A percentile compares a stretch with the other conserved stretches of the same genome.
Conservation (phyloP, 2,113 vertebrate species). For the Alaudala cheleensis region DNA sequence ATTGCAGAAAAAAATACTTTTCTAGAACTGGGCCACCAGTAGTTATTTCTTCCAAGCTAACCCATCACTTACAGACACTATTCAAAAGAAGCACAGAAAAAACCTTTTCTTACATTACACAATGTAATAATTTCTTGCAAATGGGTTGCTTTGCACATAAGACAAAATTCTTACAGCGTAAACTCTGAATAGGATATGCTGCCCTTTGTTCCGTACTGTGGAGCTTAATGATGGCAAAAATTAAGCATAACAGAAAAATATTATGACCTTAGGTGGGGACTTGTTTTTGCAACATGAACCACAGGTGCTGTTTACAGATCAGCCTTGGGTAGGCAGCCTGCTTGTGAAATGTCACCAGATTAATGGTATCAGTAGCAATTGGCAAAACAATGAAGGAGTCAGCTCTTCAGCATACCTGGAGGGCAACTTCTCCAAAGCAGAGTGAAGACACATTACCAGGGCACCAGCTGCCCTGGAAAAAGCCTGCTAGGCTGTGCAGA, state of each 20-base stretch:
- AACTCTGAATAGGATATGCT: not conserved
- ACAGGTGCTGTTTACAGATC: not conserved
- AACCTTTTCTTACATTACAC: not conserved
- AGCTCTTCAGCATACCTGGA: not conserved
- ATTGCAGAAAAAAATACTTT: not conserved
- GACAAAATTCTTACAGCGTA: not conserved
- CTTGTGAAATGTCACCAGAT: not conserved
- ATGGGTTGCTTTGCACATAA: not conserved
- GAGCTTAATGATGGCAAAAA: not conserved
- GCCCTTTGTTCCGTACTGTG: not conserved
- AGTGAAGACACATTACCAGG: not conserved
- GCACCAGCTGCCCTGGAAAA: not conserved
- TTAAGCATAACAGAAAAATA: not conserved
- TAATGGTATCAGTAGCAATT: not conserved
- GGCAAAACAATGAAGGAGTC: not conserved
- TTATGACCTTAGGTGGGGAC: not conserved
- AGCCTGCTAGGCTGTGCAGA: not conserved
- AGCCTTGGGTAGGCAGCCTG: fast-evolving
- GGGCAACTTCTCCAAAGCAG: not conserved
- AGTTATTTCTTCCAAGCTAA: not conserved
- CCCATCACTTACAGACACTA: not conserved
- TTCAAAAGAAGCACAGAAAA: not conserved
- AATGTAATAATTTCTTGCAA: not conserved
- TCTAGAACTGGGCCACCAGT: not conserved
- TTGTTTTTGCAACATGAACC: not conserved